Conservation (phyloP, 2,888 invertebrate species). For the Anorthoa munda region DNA sequence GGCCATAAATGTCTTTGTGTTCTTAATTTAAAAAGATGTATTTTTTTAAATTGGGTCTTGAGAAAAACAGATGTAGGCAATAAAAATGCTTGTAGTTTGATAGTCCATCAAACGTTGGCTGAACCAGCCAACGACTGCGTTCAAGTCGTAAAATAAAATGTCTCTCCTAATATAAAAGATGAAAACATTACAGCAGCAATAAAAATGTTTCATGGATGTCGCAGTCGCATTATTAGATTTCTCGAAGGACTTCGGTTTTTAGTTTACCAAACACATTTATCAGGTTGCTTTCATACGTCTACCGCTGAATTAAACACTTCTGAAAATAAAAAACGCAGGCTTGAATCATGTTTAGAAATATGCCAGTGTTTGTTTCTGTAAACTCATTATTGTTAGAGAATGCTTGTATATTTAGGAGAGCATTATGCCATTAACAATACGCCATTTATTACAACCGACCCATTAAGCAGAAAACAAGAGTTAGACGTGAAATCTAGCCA, state of each 20-base stretch:
- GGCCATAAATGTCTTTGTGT: not conserved
- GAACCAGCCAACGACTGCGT: not conserved
- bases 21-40: not conserved
- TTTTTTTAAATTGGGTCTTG: not conserved
- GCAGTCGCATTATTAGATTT: not conserved
- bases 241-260: not conserved
- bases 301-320: not conserved
- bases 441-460: not conserved
- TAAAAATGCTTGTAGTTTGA: slow-evolving; percentile 32
- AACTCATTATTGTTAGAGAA: not conserved
- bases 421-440: no score
- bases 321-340: no score
- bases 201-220: slow-evolving; percentile 1
- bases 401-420: no score
- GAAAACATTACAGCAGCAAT: slow-evolving; percentile 7
- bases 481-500: not conserved
- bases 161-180: slow-evolving; percentile 23
- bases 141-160: slow-evolving; percentile 29
- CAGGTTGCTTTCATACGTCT: not conserved
- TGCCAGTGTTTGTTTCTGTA: not conserved
- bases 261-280: no score
- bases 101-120: slow-evolving; percentile 27
- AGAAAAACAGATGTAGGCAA: slow-evolving; percentile 25
- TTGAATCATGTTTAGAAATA: not conserved
- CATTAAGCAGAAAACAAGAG: not conserved